Conservation (phyloP, 2,113 vertebrate genomes). For the Antennarius striatus region DNA sequence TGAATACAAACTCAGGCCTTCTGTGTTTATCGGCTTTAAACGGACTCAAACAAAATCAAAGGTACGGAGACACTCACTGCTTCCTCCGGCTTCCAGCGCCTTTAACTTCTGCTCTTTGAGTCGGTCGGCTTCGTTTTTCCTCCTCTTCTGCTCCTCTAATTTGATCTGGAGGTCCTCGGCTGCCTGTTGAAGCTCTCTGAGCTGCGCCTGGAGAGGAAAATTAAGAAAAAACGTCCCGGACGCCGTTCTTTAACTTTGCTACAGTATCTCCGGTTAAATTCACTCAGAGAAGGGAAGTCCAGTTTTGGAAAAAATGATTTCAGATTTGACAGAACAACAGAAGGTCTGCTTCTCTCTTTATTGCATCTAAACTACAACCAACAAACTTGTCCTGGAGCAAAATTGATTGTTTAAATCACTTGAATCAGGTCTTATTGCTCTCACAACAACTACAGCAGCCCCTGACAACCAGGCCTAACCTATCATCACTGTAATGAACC, state of each 20-base stretch:
- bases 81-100: constrained; percentile 32
- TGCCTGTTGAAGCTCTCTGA: constrained; percentile 70
- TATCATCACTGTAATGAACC: constrained; percentile 69
- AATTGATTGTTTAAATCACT: constrained; percentile 61
- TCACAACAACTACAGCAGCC: constrained; percentile 55
- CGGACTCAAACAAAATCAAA: constrained; percentile 31
- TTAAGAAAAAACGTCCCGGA: too few species aligned
- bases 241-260: too few species aligned
- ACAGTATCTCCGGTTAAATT: too few species aligned
- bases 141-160: constrained; percentile 68
- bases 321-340: neutral
- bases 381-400: constrained; percentile 7
- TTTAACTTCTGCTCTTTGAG: constrained; percentile 61
- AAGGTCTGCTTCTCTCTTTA: too few species aligned
- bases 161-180: constrained; percentile 71
- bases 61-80: constrained; percentile 37
- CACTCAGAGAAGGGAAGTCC: too few species aligned
- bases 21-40: constrained; percentile 27
- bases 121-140: constrained; percentile 59
- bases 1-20: constrained; percentile 21
- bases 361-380: too few species aligned
- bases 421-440: constrained; percentile 50
- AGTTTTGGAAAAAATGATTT: neutral
- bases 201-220: constrained; percentile 61
- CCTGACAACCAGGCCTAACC: constrained; percentile 64